Conservation (phyloP, 2,113 vertebrate species). For the Takifugu bimaculatus region DNA sequence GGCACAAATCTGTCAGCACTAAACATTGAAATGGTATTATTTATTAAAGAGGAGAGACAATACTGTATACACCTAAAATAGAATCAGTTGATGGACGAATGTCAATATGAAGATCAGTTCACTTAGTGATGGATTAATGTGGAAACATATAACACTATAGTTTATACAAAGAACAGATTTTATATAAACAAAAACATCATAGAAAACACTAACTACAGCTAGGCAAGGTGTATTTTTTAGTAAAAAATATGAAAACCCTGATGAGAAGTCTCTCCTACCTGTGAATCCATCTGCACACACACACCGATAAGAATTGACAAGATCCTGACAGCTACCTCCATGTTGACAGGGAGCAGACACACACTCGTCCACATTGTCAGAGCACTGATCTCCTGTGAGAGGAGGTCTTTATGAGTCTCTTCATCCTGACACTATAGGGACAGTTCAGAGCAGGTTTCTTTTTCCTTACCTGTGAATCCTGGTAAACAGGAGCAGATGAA, state of each 20-base stretch:
- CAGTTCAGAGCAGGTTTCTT: neutral
- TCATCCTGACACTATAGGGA: neutral
- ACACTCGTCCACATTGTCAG: constrained; percentile 84
- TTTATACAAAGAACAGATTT: no score
- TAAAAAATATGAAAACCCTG: neutral
- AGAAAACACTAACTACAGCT: no score
- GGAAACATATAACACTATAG: no score
- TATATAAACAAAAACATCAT: no score
- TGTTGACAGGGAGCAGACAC: constrained; percentile 81
- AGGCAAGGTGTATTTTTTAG: neutral
- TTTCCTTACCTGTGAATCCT: constrained; percentile 82
- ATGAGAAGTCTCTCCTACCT: constrained; percentile 71
- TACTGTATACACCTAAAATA: no score
- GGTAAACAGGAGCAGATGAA: constrained; percentile 84
- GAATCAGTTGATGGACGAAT: no score
- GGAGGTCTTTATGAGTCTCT: neutral
- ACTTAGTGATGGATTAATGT: no score
- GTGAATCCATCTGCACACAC: constrained; percentile 81
- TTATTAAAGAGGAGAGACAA: no score
- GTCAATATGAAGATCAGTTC: no score
- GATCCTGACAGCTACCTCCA: constrained; percentile 82
- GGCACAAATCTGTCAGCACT: no score
- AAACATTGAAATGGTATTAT: no score
- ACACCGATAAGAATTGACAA: constrained; percentile 80
- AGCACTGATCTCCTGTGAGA: constrained; percentile 82